Percentiles rank a stretch among this genome's conserved stretches.
Conservation (phyloP, 2,113 vertebrate genomes). For the Cygnus atratus region DNA sequence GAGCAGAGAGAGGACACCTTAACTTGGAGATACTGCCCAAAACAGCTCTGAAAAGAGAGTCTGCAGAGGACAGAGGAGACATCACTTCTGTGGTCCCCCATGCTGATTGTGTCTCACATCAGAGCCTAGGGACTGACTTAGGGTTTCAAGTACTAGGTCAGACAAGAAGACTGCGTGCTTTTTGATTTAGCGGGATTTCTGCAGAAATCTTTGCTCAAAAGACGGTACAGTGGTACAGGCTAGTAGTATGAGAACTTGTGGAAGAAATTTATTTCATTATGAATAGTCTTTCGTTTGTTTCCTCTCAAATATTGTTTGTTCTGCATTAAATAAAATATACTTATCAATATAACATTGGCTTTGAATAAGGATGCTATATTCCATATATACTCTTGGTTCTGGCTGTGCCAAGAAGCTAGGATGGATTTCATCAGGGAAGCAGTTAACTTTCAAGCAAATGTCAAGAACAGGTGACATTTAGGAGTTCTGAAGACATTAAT, state of each 20-base stretch:
- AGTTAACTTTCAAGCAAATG: constrained; percentile 9
- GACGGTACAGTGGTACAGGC: not conserved
- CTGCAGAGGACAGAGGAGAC: not conserved
- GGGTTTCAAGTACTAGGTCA: not conserved
- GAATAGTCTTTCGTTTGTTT: not conserved
- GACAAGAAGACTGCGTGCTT: not conserved
- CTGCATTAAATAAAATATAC: not conserved
- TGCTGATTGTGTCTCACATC: not conserved
- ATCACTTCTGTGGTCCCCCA: not conserved
- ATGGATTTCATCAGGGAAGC: not conserved
- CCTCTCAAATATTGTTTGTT: not conserved
- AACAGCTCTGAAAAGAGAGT: not conserved
- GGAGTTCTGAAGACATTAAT: constrained; percentile 16
- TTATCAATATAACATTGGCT: not conserved
- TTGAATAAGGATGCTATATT: not conserved
- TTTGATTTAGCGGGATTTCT: not conserved
- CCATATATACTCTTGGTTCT: not conserved
- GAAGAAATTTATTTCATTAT: not conserved
- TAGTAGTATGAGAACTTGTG: not conserved
- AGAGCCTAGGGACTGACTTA: not conserved
- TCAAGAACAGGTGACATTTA: not conserved
- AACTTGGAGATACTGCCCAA: not conserved
- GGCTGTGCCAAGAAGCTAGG: not conserved
- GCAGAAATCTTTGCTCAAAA: not conserved
- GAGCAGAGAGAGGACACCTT: not conserved